A percentile compares a stretch with the other conserved stretches of the same genome.
Conservation (phyloP, 2,113 vertebrate genomes). For the Semnornis frantzii region DNA sequence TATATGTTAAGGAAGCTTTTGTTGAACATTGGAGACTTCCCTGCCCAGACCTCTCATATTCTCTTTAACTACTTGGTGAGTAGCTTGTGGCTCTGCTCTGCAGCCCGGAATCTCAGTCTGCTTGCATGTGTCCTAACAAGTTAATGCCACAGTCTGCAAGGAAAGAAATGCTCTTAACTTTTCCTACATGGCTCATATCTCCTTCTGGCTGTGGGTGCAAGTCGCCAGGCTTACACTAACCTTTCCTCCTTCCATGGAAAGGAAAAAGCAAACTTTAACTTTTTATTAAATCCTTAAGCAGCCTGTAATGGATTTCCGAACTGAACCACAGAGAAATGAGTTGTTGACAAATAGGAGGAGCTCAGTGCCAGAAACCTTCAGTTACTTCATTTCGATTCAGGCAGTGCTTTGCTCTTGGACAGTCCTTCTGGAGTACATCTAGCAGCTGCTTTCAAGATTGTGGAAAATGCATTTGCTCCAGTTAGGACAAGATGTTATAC, state of each 20-base stretch:
- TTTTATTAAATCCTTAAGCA: not conserved
- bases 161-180: not conserved
- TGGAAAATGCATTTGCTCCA: not conserved
- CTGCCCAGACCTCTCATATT: conserved; percentile 97
- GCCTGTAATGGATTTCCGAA: not conserved
- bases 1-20: conserved; percentile 97
- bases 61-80: conserved; percentile 98
- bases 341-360: not conserved
- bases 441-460: not conserved
- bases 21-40: conserved; percentile 95
- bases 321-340: not conserved
- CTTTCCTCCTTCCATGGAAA: not conserved
- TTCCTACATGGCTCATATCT: not conserved
- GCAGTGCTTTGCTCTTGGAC: not conserved
- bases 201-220: not conserved
- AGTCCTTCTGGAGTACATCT: not conserved
- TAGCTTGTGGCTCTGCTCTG: not conserved
- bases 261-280: not conserved
- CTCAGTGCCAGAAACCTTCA: not conserved
- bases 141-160: not conserved
- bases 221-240: not conserved
- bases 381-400: not conserved
- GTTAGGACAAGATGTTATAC: not conserved
- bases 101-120: not conserved
- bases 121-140: not conserved